These are phyloP conservation scores for Tenodera sinensis DNA, from an alignment of 2,888 invertebrate genomes.

Conservation along the genomic window DNA sequence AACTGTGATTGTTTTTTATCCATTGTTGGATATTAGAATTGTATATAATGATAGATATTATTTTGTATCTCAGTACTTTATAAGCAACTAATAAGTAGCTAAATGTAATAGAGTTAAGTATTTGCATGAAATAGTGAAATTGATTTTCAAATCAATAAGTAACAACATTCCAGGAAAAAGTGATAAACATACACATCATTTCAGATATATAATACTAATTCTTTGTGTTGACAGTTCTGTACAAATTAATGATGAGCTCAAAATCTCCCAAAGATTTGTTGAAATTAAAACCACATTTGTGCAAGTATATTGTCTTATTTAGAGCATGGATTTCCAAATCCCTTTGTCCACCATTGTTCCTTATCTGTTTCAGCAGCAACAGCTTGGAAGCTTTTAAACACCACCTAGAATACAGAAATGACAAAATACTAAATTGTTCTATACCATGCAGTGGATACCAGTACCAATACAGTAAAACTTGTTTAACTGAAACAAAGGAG, in stretches of 20 bases:
- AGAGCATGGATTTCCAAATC: not conserved
- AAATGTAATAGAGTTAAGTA: not conserved
- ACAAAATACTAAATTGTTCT: too few relatives aligned
- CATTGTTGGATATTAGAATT: not conserved
- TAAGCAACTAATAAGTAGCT: not conserved
- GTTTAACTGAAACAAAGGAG: too few relatives aligned
- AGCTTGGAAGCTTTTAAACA: too few relatives aligned
- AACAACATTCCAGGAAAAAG: not conserved
- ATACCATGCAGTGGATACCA: too few relatives aligned
- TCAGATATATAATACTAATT: not conserved
- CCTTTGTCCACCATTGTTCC: not conserved
- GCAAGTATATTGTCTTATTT: not conserved
- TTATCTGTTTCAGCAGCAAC: too few relatives aligned
- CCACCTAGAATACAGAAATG: too few relatives aligned
- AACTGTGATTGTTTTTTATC: not conserved
- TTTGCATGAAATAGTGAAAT: not conserved
- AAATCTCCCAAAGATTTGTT: not conserved
- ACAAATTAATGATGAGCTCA: not conserved
- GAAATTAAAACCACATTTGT: not conserved
- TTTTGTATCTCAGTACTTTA: not conserved
- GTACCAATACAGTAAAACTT: too few relatives aligned
- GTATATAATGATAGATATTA: not conserved
- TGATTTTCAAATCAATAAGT: not conserved
- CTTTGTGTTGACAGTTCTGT: not conserved
- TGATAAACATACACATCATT: not conserved